phyloP scores from a whole-genome alignment of 2,113 vertebrate species.

The Dromiciops gliroides region DNA sequence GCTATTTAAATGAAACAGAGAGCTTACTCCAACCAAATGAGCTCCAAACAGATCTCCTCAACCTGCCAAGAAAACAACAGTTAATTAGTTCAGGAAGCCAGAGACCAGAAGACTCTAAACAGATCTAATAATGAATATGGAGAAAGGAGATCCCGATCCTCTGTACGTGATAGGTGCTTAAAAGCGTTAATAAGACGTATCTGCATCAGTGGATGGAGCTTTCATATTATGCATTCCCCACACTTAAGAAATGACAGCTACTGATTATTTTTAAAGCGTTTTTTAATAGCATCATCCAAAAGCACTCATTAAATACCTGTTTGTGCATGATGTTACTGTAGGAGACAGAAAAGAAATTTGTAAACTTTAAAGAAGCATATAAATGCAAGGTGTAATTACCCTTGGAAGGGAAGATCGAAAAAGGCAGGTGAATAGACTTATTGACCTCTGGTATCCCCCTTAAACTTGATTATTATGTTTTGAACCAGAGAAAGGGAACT shows the following conservation, averaged over 20 bases:
- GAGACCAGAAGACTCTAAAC: neutral
- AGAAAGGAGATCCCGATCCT: neutral
- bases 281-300: neutral
- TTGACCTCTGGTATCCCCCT: slow-evolving; percentile 27
- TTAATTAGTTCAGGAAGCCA: neutral
- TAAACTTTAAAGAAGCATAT: neutral
- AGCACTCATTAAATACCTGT: neutral
- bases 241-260: neutral
- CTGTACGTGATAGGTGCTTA: neutral
- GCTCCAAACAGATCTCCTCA: neutral
- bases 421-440: neutral
- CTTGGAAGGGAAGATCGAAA: neutral
- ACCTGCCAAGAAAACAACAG: neutral
- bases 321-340: slow-evolving; percentile 13
- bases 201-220: neutral
- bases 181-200: neutral
- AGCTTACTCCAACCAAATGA: neutral
- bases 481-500: slow-evolving; percentile 51
- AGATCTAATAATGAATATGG: neutral
- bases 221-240: neutral
- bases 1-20: neutral
- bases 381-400: neutral
- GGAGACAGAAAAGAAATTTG: neutral
- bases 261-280: neutral
- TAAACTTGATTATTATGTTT: slow-evolving; percentile 15